These are phyloP conservation scores for Drosophila kanekoi DNA, from an alignment of 2,888 invertebrate species.

Conservation along the genomic window DNA sequence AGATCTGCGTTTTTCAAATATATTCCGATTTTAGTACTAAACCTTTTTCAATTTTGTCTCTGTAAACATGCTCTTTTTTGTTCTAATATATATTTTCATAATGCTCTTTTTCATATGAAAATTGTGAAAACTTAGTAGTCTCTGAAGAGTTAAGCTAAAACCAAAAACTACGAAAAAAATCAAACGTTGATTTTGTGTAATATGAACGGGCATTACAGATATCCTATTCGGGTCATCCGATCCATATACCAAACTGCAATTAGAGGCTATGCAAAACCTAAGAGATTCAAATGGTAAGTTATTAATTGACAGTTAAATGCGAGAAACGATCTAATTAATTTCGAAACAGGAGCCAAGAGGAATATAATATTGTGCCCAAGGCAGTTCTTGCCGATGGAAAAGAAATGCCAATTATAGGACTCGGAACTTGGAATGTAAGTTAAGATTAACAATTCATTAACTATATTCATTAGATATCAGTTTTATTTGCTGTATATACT, in stretches of 20 bases:
- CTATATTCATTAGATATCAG: too few species aligned
- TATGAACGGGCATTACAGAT: constrained; percentile 12
- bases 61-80: constrained; percentile 1
- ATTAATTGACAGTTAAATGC: too few species aligned
- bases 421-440: constrained; percentile 61
- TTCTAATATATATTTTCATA: constrained; percentile 6
- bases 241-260: neutral
- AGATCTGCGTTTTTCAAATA: neutral
- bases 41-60: neutral
- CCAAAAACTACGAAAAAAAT: neutral
- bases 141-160: neutral
- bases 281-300: constrained; percentile 52
- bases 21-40: neutral
- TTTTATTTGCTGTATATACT: too few species aligned
- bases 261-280: constrained; percentile 11
- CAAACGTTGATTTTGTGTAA: neutral
- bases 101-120: constrained; percentile 6
- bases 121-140: constrained; percentile 9
- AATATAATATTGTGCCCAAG: constrained; percentile 31
- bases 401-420: constrained; percentile 58
- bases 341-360: constrained; percentile 29
- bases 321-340: too few species aligned
- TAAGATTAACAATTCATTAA: neutral
- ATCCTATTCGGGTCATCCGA: neutral
- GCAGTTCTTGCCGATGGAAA: constrained; percentile 28